Conservation (phyloP, 2,888 invertebrate genomes). For the Tubulanus polymorphus region DNA sequence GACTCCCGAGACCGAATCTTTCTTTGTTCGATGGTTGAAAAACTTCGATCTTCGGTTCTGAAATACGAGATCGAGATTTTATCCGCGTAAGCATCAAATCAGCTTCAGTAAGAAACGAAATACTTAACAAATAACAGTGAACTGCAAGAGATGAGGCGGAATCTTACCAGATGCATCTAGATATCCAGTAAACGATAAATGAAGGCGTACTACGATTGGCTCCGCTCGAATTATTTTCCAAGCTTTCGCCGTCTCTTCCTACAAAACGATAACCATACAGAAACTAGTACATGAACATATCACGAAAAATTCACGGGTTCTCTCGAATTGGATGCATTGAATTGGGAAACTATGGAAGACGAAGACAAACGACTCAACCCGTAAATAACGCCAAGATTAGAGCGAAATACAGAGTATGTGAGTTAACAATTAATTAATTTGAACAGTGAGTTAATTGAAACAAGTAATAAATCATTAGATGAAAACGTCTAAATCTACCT, state of each 20-base stretch:
- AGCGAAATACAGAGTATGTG: no score
- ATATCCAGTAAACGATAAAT: slow-evolving; percentile 31
- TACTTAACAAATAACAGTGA: no score
- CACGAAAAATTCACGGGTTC: no score
- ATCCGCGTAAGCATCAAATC: not conserved
- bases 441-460: no score
- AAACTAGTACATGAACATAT: no score
- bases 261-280: slow-evolving; percentile 18
- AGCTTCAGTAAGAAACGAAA: no score
- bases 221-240: slow-evolving; percentile 34
- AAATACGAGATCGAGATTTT: slow-evolving; percentile 8
- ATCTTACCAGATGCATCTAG: slow-evolving; percentile 28
- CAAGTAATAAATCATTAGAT: not conserved
- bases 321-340: no score
- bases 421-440: no score
- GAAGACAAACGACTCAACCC: no score
- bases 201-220: slow-evolving; percentile 31
- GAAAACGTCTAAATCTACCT: slow-evolving; percentile 18
- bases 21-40: slow-evolving; percentile 38
- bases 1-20: slow-evolving; percentile 36
- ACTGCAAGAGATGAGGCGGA: not conserved
- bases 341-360: no score
- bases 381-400: no score
- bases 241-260: slow-evolving; percentile 33
- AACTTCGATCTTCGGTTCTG: slow-evolving; percentile 34